These are phyloP conservation scores for Stigmatopora nigra DNA, from an alignment of 2,113 vertebrate genomes.

Conservation along the genomic window DNA sequence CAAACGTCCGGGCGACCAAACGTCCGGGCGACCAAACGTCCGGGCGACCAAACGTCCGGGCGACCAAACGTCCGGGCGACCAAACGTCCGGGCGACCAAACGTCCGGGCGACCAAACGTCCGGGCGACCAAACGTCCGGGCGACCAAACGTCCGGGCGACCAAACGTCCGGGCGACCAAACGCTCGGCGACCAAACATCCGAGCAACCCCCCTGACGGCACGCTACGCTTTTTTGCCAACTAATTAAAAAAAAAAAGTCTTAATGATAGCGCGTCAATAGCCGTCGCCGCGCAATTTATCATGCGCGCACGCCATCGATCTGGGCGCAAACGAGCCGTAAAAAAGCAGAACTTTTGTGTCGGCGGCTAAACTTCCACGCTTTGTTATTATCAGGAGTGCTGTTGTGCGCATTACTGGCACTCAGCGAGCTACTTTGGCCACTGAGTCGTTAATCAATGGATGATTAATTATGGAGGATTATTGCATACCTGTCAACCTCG, in stretches of 20 bases:
- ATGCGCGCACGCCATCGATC: slow-evolving; percentile 40
- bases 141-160: too few species aligned
- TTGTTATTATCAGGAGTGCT: slow-evolving; percentile 40
- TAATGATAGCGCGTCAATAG: slow-evolving; percentile 39
- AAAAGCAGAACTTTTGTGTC: slow-evolving; percentile 13
- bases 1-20: too few species aligned
- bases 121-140: too few species aligned
- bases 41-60: too few species aligned
- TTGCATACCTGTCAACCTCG: too few species aligned
- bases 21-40: too few species aligned
- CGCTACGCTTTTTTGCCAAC: not conserved
- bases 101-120: too few species aligned
- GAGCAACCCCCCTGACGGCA: too few species aligned
- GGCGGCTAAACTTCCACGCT: slow-evolving; percentile 8
- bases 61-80: too few species aligned
- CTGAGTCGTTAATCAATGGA: slow-evolving; percentile 39
- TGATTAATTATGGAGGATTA: slow-evolving; percentile 32
- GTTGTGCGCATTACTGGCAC: slow-evolving; percentile 38
- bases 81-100: too few species aligned
- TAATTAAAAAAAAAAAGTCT: slow-evolving; percentile 48
- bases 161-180: too few species aligned
- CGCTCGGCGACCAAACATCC: too few species aligned
- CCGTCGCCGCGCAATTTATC: slow-evolving; percentile 40
- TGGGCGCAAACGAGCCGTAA: slow-evolving; percentile 24
- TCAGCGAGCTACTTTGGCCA: slow-evolving; percentile 39